These are phyloP conservation scores for Xerus rutilus DNA, from an alignment of 2,797 vertebrate genomes.

Conservation along the genomic window DNA sequence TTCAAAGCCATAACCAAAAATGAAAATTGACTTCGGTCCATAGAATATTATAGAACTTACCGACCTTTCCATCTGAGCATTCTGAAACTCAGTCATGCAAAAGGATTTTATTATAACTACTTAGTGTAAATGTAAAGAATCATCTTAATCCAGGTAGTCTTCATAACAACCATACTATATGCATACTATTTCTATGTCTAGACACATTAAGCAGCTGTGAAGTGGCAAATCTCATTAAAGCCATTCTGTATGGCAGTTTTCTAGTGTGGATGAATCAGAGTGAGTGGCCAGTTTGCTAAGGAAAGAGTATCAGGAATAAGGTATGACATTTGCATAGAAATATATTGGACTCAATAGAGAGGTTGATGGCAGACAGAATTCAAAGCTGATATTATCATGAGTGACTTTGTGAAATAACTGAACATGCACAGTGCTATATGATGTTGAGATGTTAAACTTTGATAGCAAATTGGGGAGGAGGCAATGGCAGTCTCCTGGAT, in stretches of 20 bases:
- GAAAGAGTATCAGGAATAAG: background rate
- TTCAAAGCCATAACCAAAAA: background rate
- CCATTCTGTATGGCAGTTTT: background rate
- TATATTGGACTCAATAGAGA: background rate
- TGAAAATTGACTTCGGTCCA: background rate
- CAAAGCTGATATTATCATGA: background rate
- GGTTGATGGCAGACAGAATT: background rate
- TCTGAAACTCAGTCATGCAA: background rate
- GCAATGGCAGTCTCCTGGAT: background rate
- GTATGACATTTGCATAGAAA: background rate
- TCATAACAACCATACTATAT: background rate
- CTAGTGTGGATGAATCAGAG: background rate
- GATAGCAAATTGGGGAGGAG: no score
- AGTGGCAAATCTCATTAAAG: background rate
- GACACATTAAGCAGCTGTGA: background rate
- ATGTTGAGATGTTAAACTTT: background rate
- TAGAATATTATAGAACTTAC: background rate
- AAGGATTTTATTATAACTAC: background rate
- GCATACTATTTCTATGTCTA: background rate
- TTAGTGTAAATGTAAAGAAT: background rate
- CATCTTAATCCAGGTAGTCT: background rate
- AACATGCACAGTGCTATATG: no score
- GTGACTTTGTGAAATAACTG: background rate
- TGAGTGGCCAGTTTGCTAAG: background rate
- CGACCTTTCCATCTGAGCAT: background rate